These are phyloP conservation scores for Thermophis baileyi DNA, from an alignment of 2,113 vertebrate species.

Conservation along the genomic window DNA sequence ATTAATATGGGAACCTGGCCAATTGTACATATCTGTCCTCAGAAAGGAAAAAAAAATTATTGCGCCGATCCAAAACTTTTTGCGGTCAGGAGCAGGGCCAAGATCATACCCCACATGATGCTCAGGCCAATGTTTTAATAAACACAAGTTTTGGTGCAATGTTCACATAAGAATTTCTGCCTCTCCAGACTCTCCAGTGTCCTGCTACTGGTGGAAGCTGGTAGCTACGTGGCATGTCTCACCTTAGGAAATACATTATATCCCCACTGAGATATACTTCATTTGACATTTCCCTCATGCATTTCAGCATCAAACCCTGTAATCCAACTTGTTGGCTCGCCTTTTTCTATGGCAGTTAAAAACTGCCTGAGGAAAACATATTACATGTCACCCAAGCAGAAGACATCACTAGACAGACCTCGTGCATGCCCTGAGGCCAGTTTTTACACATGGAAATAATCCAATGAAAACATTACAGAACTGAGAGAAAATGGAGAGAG, in stretches of 20 bases:
- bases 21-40: background rate
- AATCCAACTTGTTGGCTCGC: background rate
- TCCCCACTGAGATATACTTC: background rate
- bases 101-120: background rate
- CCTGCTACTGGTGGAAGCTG: background rate
- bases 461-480: background rate
- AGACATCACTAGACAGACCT: background rate
- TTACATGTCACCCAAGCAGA: background rate
- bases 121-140: background rate
- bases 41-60: too few species aligned
- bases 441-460: background rate
- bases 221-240: too few species aligned
- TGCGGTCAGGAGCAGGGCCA: background rate
- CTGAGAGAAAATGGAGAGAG: background rate
- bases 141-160: background rate
- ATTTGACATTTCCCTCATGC: background rate
- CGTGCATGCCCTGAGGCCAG: background rate
- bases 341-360: background rate
- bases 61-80: background rate
- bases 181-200: too few species aligned
- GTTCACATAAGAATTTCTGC: background rate
- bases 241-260: background rate
- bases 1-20: background rate
- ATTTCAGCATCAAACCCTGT: background rate
- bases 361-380: conserved; percentile 3